These are phyloP conservation scores for Liodrosophila aerea DNA, from an alignment of 2,888 invertebrate species.

Conservation along the genomic window DNA sequence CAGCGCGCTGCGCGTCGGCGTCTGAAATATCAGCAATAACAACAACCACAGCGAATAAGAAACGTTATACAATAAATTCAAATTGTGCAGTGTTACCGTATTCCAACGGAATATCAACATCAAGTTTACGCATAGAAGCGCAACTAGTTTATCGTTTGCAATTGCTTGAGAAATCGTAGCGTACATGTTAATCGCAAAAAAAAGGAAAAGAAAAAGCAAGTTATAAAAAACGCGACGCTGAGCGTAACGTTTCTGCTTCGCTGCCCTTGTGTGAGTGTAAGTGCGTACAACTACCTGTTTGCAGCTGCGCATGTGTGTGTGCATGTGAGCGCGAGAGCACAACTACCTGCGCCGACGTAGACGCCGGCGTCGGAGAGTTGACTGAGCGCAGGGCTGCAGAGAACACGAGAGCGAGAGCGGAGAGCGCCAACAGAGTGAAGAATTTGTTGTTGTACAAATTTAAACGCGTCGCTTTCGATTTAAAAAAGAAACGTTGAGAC, in stretches of 20 bases:
- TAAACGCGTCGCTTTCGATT: slow-evolving; percentile 70
- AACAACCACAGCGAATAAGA: slow-evolving; percentile 48
- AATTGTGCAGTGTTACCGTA: slow-evolving; percentile 29
- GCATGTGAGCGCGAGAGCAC: slow-evolving; percentile 25
- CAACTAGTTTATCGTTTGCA: neutral
- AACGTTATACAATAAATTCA: slow-evolving; percentile 15
- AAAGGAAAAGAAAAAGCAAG: slow-evolving; percentile 38
- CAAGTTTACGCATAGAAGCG: neutral
- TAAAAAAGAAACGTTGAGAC: slow-evolving; percentile 46
- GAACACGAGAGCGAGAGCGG: slow-evolving; percentile 14
- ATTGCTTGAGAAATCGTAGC: slow-evolving; percentile 16
- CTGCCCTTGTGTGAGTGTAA: slow-evolving; percentile 42
- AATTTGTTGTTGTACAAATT: slow-evolving; percentile 43
- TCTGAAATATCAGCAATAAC: slow-evolving; percentile 17
- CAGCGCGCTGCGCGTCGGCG: slow-evolving; percentile 37
- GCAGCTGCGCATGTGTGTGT: slow-evolving; percentile 43
- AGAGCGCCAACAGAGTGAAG: slow-evolving; percentile 39
- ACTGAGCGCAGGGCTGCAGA: slow-evolving; percentile 10
- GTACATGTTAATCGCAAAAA: slow-evolving; percentile 13
- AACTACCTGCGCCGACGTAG: slow-evolving; percentile 36
- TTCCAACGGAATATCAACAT: neutral
- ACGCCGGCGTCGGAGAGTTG: slow-evolving; percentile 32
- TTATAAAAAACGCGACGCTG: slow-evolving; percentile 49
- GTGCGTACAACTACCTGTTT: slow-evolving; percentile 64
- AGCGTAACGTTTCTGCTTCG: slow-evolving; percentile 62